Percentiles rank a stretch among this genome's conserved stretches.
Evolutionary conservation across 1,140 invertebrate species (phyloP).

Genomic region (Sinella curviseta): DNA sequence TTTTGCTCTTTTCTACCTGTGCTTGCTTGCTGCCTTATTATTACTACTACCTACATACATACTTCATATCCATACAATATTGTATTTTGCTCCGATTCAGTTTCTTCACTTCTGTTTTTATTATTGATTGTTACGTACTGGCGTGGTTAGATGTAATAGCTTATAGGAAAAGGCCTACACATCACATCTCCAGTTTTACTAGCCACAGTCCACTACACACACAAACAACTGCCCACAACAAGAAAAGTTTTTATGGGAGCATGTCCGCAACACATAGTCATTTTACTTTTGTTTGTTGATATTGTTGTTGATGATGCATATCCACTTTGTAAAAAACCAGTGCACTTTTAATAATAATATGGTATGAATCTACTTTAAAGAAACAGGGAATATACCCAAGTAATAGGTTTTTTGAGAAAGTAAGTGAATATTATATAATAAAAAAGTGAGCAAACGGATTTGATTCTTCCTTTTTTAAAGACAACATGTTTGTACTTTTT

Average conservation of each 20-base stretch:
- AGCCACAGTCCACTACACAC: not conserved
- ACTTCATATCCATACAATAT: too few species aligned
- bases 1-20: not conserved
- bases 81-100: not conserved
- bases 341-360: slow-evolving; percentile 10
- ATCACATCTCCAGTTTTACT: not conserved
- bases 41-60: not conserved
- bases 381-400: too few species aligned
- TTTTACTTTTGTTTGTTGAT: too few species aligned
- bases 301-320: not conserved
- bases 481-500: not conserved
- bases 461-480: not conserved
- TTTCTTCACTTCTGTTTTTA: not conserved
- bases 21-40: not conserved
- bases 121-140: not conserved
- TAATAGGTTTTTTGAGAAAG: not conserved
- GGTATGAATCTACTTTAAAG: not conserved
- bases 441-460: not conserved
- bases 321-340: not conserved
- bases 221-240: too few species aligned
- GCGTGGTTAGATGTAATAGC: not conserved
- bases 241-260: too few species aligned
- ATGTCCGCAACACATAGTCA: too few species aligned
- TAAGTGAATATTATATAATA: not conserved
- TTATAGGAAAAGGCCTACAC: not conserved